Evolutionary conservation across 2,797 vertebrate species (phyloP), one percentile per base, ranked within the genome.

Genomic region (Danio aesculapii): DNA sequence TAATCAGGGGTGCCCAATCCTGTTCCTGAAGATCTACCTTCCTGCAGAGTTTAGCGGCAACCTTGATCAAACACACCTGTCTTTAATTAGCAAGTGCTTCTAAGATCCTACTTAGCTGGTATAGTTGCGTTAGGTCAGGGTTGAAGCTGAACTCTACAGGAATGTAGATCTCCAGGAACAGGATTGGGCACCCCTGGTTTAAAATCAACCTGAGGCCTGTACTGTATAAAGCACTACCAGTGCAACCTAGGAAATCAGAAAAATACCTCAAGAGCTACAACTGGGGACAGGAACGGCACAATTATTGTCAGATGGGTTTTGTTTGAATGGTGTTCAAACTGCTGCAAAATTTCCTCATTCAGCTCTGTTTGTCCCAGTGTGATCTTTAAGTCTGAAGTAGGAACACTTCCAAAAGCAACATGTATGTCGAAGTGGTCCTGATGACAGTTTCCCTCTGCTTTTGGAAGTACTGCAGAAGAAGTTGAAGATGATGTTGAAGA

Each of bases 181-280:
- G 30, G 30, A 30, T 30, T 30, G 30, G 30, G 30, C 30, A 30
- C 30, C 30, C 30, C 30, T 30, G 3, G 3, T 30, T 30, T 30
- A 30, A 30, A 39, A 52, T 30, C 30, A 30, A 30, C 30, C 30
- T 30, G 30, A 30, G 30, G 3, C 30, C 5, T 53, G 17, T 16
- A 21, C 49, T 7, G 5, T 70, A 0, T 1, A 13, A 70, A 70
- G 8, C 8, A 53, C 41, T 4, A n/a, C 0, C 10, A 19, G 10
- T 13, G 3, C 39, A 71, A 44, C 6, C 1, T 2, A 46, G n/a
- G 8, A n/a, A 11, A 58, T 14, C 6, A 17, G 47, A 55, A 52
- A 8, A 46, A n/a, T 63, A 80, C 77, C 68, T 80, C 68, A 10
- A 72, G 46, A 46, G 49, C 17, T 59, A 80, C 69, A n/a, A 55